Evolutionary conservation across 2,797 vertebrate species (phyloP), one percentile per base, ranked within the genome.

Genomic region (Dallia pectoralis): DNA sequence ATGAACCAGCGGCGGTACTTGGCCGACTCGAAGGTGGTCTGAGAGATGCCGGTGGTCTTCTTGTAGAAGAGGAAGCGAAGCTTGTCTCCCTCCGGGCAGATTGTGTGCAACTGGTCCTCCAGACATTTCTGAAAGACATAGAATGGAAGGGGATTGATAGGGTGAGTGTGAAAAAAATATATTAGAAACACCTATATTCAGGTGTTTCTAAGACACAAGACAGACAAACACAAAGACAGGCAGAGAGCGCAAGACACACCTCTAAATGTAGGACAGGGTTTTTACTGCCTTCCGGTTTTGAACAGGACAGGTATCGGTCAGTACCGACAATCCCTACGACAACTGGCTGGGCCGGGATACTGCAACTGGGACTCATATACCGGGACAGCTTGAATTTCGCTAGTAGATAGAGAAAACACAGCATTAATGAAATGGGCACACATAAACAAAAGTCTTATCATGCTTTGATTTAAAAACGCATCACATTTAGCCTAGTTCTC

Each of bases 51-150:
- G 0, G 0, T 2, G 4, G 2, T 22, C 0, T 0, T 77, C 75
- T 68, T 87, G 71, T 49, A 71, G 87, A 93, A 93, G 2, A 91
- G 88, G 74, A 91, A 91, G 0, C 86, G 81, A 0, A 73, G 75
- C 75, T 67, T 73, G 65, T 78, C 11, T 9, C 4, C 29, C 0
- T 77, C 65, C 0, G 8, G 0, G 7, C 5, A 29, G 79, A 90
- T 86, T 0, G 0, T 2, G 0, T 16, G 32, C 9, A 89, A 66
- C 0, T 65, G 0, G 0, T 71, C 33, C 3, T 68, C 44, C 0
- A 18, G 19, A 61, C 74, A 79, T 2, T 65, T 0, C 90, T 91
- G 82, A 22, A n/a, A 67, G 16, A 51, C 6, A 32, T 47, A 47
- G 25, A 29, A 56, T 22, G 51, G 51, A n/a, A 53, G 51, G 49